Evolutionary conservation across 2,797 vertebrate species (phyloP), one percentile per base, ranked within the genome.

Genomic region (Liasis olivaceus): DNA sequence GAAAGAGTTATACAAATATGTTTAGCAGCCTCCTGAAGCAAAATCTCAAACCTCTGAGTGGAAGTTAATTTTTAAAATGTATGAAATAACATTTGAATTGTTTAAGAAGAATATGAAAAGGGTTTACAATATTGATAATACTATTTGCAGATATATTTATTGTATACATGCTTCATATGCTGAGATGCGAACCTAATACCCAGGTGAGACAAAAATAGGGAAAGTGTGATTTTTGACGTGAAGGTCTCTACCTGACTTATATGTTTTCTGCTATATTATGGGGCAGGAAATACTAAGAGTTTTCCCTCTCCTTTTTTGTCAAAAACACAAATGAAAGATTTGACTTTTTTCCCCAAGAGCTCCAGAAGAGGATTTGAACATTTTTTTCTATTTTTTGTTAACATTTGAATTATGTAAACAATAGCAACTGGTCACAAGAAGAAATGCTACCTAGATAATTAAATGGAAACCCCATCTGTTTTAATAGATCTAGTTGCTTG

Each of bases 401-500:
- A 2, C 4, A n/a, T 3, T 64, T 54, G 60, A 51, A 66, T 66
- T n/a, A 89, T 15, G 15, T 20, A 89, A 89, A 89, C 8, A 89
- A 4, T 28, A 28, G 26, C 63, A 51, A 28, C 5, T 62, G 9
- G 3, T 63, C 54, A 51, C 47, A 85, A 91, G 42, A 84, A 85
- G 42, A 90, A 90, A 90, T 54, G 63, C 59, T 54, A 47, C 9
- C 3, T 11, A 81, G 20, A 81, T 47, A 81, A 81, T 81, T 42
- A 81, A 81, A 24, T 81, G 36, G 72, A 77, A 77, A 77, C 36
- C 36, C 20, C 17, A 42, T 92, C 88, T 86, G 69, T 88, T 88
- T 92, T 36, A n/a, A 26, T 89, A 87, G 88, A 89, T 64, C 42
- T 92, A 36, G 51, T 87, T 90, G 15, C 59, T 84, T 88, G 2